Percentiles rank a stretch among this genome's conserved stretches.
Evolutionary conservation across 35 echinoderm and acorn worm genomes (phyloP).

Genomic region (Heliocidaris tuberculata): DNA sequence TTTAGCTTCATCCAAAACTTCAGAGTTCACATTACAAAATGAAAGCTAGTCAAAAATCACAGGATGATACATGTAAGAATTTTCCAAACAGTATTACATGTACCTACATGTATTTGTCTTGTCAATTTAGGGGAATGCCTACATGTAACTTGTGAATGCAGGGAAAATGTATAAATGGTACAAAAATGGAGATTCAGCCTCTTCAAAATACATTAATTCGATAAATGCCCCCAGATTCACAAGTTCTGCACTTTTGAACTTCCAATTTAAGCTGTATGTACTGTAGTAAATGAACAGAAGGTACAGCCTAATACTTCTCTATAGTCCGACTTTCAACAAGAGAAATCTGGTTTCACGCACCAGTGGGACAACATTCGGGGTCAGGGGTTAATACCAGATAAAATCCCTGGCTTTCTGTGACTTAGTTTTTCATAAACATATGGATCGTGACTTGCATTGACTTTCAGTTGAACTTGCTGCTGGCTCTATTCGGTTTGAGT

Average conservation of each 20-base stretch:
- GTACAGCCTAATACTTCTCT: neutral
- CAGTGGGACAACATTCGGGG: neutral
- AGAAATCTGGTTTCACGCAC: neutral
- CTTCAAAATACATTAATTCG: too few relatives aligned
- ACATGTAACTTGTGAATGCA: too few relatives aligned
- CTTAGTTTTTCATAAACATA: slow-evolving; percentile 1
- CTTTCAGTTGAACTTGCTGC: neutral
- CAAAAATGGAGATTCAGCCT: too few relatives aligned
- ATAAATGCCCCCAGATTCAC: too few relatives aligned
- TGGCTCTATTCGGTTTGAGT: neutral
- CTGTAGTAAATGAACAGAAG: neutral
- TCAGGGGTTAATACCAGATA: neutral
- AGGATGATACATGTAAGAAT: too few relatives aligned
- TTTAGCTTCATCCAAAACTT: too few relatives aligned
- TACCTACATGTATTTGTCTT: too few relatives aligned
- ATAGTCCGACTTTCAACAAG: neutral
- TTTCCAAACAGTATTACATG: too few relatives aligned
- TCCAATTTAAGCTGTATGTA: neutral
- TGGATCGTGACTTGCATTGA: neutral
- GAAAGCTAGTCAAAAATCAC: too few relatives aligned
- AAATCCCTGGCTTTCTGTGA: neutral
- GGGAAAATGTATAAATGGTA: too few relatives aligned
- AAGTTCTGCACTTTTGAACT: neutral
- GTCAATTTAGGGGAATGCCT: too few relatives aligned
- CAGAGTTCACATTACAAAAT: too few relatives aligned